Evolutionary conservation across 1,140 invertebrate species (phyloP).

Genomic region (Dendroctonus ponderosae): DNA sequence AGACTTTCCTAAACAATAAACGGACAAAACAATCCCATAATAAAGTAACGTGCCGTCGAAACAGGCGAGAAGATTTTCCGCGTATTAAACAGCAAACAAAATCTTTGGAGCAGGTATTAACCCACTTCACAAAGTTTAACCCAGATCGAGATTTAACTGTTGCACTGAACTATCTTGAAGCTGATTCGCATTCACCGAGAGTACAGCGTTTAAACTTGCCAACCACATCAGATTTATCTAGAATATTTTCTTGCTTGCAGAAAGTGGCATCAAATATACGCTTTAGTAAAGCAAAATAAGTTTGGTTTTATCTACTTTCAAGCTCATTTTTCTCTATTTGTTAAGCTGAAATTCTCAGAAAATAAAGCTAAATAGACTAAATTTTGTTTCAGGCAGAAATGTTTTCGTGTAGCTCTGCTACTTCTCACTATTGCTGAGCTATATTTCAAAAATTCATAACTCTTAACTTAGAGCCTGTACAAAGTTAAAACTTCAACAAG

Average conservation of each 20-base stretch:
- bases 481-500: no score
- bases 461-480: no score
- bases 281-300: no score
- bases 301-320: no score
- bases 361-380: no score
- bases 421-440: no score
- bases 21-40: neutral
- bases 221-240: constrained; percentile 8
- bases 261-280: neutral
- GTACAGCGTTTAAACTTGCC: constrained; percentile 10
- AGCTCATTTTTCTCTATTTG: no score
- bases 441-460: no score
- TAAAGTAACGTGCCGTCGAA: neutral
- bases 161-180: constrained; percentile 8
- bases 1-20: neutral
- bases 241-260: neutral
- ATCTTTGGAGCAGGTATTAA: constrained; percentile 12
- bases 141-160: constrained; percentile 12
- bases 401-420: no score
- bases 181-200: constrained; percentile 13
- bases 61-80: constrained; percentile 1
- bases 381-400: no score
- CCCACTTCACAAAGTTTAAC: constrained; percentile 13
- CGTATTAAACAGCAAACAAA: neutral
- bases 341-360: no score